Evolutionary conservation across 2,888 invertebrate species (phyloP).

Genomic region (Spatulosminthurus flaviceps): DNA sequence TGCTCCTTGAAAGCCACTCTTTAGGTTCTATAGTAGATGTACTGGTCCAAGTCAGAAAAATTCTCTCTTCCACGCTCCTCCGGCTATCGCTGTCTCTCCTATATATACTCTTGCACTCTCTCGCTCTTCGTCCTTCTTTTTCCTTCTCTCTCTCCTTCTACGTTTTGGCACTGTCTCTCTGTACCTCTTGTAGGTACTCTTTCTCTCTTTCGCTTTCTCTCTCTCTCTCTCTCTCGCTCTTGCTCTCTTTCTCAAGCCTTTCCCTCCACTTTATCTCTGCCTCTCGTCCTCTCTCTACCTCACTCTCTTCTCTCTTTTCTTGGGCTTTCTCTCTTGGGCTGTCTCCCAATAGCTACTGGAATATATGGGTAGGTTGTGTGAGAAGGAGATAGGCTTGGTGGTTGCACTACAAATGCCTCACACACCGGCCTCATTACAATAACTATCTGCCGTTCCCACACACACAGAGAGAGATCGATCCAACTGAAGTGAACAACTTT

Average conservation of each 20-base stretch:
- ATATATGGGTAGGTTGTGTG: no score
- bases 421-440: constrained; percentile 13
- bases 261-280: constrained; percentile 4
- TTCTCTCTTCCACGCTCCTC: neutral
- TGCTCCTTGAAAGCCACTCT: constrained; percentile 35
- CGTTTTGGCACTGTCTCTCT: neutral
- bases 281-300: constrained; percentile 16
- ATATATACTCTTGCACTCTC: no score
- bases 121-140: neutral
- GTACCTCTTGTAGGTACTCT: neutral
- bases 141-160: neutral
- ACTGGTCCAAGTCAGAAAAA: constrained; percentile 30
- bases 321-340: neutral
- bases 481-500: constrained; percentile 19
- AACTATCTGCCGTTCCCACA: neutral
- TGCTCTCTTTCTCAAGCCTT: constrained; percentile 9
- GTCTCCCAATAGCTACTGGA: no score
- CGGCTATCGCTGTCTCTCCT: neutral
- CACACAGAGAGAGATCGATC: constrained; percentile 20
- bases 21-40: neutral
- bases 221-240: neutral
- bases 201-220: constrained; percentile 2
- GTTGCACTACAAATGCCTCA: neutral
- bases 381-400: no score
- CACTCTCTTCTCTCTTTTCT: neutral